These are phyloP conservation scores for Drosophila paranaensis DNA, from an alignment of 2,888 invertebrate genomes.

Conservation along the genomic window DNA sequence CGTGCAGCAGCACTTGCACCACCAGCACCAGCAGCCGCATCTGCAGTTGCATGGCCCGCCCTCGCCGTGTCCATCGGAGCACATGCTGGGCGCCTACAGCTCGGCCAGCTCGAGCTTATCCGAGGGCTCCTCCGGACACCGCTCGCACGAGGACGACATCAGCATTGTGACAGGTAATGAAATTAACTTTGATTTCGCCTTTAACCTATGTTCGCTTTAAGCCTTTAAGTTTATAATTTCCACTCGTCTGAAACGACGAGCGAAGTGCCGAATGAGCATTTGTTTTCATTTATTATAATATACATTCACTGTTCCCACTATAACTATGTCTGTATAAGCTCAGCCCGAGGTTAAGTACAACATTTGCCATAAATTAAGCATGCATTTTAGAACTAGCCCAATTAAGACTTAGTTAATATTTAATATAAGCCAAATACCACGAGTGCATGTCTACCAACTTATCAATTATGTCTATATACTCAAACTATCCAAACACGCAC, in stretches of 20 bases:
- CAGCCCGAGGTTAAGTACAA: constrained; percentile 52
- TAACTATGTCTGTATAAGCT: constrained; percentile 15
- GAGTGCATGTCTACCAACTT: constrained; percentile 32
- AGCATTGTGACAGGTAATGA: constrained; percentile 93
- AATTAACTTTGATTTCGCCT: constrained; percentile 37
- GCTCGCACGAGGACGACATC: constrained; percentile 91
- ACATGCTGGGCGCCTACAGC: constrained; percentile 90
- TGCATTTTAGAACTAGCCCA: constrained; percentile 35
- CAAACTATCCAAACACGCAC: constrained; percentile 4
- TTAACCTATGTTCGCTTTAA: constrained; percentile 27
- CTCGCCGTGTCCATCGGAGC: constrained; percentile 94
- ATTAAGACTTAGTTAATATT: constrained; percentile 15
- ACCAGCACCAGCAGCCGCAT: constrained; percentile 71
- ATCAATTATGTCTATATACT: constrained; percentile 2
- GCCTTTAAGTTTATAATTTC: constrained; percentile 15
- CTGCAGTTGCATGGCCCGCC: constrained; percentile 86
- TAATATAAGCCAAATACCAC: neutral
- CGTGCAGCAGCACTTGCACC: constrained; percentile 50
- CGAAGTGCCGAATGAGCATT: neutral
- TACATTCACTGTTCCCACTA: constrained; percentile 18
- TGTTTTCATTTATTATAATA: constrained; percentile 12
- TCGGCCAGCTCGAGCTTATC: constrained; percentile 95
- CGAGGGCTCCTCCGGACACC: constrained; percentile 88
- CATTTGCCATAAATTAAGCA: constrained; percentile 33
- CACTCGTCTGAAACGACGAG: neutral